These are phyloP conservation scores for Merops nubicus DNA, from an alignment of 2,113 vertebrate species.

Conservation along the genomic window DNA sequence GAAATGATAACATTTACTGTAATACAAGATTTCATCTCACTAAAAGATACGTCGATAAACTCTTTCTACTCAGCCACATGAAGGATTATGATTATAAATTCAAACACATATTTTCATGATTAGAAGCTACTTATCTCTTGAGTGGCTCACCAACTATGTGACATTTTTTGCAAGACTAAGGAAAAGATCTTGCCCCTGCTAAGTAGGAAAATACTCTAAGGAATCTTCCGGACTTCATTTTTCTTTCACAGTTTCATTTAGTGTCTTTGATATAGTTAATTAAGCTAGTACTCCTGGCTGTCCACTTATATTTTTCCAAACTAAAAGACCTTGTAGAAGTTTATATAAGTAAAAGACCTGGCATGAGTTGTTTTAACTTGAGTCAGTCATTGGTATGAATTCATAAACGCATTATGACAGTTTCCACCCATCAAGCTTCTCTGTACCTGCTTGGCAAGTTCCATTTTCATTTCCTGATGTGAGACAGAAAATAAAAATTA, in stretches of 20 bases:
- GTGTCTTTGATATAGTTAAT: neutral
- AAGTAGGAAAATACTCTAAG: neutral
- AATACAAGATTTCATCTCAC: neutral
- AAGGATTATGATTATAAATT: slow-evolving; percentile 17
- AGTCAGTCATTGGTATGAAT: neutral
- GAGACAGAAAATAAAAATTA: neutral
- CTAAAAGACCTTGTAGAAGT: neutral
- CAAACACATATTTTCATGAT: neutral
- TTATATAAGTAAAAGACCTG: neutral
- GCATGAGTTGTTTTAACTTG: neutral
- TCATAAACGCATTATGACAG: neutral
- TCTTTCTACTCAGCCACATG: neutral
- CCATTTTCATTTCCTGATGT: neutral
- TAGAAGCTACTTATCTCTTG: neutral
- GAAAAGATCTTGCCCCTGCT: neutral
- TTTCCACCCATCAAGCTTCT: neutral
- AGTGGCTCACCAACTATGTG: neutral
- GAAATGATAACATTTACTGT: neutral
- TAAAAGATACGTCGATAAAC: neutral
- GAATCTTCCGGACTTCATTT: neutral
- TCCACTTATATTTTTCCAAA: neutral
- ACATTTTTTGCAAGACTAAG: neutral
- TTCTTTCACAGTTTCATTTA: neutral
- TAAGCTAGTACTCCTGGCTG: neutral
- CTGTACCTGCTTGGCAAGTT: neutral